Evolutionary conservation across 2,888 invertebrate genomes (phyloP).

Genomic region (Aricia artaxerxes): DNA sequence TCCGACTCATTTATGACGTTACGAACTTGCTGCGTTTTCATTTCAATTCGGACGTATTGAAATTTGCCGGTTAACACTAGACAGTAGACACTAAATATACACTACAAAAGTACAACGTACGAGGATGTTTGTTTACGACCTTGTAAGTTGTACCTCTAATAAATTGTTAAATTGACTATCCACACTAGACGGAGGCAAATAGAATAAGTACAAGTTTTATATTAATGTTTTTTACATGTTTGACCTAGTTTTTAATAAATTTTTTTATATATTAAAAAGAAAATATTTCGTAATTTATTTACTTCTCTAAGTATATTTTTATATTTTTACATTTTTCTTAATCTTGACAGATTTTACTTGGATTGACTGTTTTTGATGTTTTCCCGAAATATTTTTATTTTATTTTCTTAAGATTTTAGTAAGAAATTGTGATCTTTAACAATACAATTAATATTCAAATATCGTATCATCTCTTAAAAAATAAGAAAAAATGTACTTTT

Average conservation of each 20-base stretch:
- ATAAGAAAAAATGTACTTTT: no score
- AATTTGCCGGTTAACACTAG: background rate
- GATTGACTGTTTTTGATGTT: background rate
- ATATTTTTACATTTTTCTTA: background rate
- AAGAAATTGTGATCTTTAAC: no score
- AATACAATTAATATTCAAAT: no score
- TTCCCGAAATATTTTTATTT: background rate
- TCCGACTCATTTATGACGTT: constrained; percentile 40
- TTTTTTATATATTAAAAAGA: no score
- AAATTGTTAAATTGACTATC: background rate
- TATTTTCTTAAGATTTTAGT: no score
- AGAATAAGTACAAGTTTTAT: background rate
- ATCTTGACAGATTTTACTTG: background rate
- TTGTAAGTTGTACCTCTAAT: constrained; percentile 37
- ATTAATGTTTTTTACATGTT: background rate
- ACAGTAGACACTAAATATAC: background rate
- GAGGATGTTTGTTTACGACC: constrained; percentile 34
- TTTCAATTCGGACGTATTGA: background rate
- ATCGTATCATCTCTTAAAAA: no score
- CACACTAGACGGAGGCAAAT: background rate
- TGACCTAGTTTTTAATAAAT: no score
- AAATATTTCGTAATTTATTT: no score
- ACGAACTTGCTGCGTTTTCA: background rate
- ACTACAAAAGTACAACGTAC: background rate
- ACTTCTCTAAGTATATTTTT: background rate